Evolutionary conservation across 2,797 vertebrate species (phyloP).

Genomic region (Syngnathus rostellatus): DNA sequence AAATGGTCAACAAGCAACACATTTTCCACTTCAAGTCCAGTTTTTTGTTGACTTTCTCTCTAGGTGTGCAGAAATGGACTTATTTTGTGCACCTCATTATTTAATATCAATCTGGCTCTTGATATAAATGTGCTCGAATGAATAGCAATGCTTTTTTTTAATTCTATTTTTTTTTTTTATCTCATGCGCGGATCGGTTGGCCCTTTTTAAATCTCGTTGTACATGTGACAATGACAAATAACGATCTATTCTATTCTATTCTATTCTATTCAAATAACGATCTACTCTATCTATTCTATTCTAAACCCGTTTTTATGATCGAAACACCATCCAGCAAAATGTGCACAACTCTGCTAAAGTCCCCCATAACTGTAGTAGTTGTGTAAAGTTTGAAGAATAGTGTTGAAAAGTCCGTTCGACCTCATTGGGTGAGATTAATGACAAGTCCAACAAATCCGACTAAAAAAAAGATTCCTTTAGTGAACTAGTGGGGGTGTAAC

Average conservation of each 20-base stretch:
- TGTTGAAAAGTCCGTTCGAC: conserved; percentile 2
- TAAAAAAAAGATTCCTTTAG: conserved; percentile 9
- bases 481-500: conserved; percentile 12
- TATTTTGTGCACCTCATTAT: background rate
- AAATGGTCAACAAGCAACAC: conserved; percentile 4
- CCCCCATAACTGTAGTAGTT: background rate
- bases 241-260: no score
- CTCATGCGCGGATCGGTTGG: no score
- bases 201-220: no score
- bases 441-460: conserved; percentile 15
- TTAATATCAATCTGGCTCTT: background rate
- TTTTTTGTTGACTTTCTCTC: background rate
- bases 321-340: background rate
- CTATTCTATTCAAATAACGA: background rate
- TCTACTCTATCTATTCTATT: no score
- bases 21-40: background rate
- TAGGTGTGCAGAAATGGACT: background rate
- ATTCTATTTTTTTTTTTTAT: no score
- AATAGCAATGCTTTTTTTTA: background rate
- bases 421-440: conserved; percentile 18
- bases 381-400: background rate
- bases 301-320: background rate
- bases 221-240: no score
- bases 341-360: background rate
- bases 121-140: background rate